These are phyloP conservation scores for Hydropotes inermis DNA, from an alignment of 2,113 vertebrate genomes.

Conservation along the genomic window DNA sequence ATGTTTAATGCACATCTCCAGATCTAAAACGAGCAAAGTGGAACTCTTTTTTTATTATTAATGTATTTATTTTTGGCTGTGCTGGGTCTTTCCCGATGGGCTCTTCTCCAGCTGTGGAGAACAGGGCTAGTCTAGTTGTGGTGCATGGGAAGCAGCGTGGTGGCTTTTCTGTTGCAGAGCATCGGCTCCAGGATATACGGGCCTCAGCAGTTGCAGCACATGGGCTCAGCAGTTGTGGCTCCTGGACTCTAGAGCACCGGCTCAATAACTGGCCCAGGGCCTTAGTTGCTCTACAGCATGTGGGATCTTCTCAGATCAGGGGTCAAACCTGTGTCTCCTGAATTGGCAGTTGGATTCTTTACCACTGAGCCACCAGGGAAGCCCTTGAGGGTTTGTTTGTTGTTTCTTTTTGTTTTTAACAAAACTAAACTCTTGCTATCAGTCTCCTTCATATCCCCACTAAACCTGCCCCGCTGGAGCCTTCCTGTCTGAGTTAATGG, in stretches of 20 bases:
- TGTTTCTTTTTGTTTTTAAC: not conserved
- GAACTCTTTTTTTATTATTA: not conserved
- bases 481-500: not conserved
- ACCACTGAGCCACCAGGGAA: not conserved
- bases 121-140: not conserved
- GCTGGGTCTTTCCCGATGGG: not conserved
- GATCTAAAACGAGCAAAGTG: not conserved
- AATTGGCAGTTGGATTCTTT: not conserved
- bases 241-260: not conserved
- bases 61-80: not conserved
- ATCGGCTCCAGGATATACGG: not conserved
- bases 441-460: not conserved
- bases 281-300: fast-evolving
- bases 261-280: not conserved
- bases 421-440: not conserved
- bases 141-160: not conserved
- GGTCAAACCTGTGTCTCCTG: not conserved
- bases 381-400: not conserved
- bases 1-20: not conserved
- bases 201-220: not conserved
- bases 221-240: not conserved
- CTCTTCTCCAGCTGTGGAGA: not conserved
- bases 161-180: not conserved
- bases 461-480: not conserved
- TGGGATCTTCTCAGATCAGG: not conserved